A percentile compares a stretch with the other conserved stretches of the same genome.
Conservation (phyloP, 1,140 invertebrate genomes). For the Argopecten irradians region DNA sequence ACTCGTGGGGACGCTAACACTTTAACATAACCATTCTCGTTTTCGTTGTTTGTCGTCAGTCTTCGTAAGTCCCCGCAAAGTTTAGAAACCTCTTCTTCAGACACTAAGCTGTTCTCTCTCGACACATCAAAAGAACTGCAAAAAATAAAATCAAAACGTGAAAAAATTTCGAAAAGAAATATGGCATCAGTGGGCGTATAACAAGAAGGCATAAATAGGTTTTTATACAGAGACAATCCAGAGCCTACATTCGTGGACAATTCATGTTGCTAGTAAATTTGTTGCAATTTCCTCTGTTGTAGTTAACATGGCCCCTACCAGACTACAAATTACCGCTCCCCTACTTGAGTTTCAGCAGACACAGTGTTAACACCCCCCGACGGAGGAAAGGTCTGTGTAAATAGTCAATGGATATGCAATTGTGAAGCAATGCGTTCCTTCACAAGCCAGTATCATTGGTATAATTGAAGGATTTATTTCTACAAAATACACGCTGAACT, state of each 20-base stretch:
- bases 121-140: constrained; percentile 49
- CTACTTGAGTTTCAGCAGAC: neutral
- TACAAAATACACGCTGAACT: neutral
- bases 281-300: neutral
- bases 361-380: neutral
- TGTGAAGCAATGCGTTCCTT: neutral
- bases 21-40: constrained; percentile 43
- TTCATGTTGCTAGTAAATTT: neutral
- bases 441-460: neutral
- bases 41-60: constrained; percentile 33
- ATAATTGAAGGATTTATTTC: neutral
- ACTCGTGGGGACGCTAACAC: constrained; percentile 43
- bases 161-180: neutral
- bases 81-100: constrained; percentile 40
- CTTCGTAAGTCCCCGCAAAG: constrained; percentile 36
- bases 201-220: neutral
- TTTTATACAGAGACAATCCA: neutral
- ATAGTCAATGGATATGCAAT: neutral
- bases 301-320: no score
- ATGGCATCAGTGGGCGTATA: no score
- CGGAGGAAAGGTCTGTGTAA: neutral
- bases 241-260: neutral
- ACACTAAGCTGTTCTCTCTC: constrained; percentile 45
- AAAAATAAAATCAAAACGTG: constrained; percentile 6
- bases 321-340: neutral